Conservation (phyloP, 2,888 invertebrate species). For the Cybosia mesomella region DNA sequence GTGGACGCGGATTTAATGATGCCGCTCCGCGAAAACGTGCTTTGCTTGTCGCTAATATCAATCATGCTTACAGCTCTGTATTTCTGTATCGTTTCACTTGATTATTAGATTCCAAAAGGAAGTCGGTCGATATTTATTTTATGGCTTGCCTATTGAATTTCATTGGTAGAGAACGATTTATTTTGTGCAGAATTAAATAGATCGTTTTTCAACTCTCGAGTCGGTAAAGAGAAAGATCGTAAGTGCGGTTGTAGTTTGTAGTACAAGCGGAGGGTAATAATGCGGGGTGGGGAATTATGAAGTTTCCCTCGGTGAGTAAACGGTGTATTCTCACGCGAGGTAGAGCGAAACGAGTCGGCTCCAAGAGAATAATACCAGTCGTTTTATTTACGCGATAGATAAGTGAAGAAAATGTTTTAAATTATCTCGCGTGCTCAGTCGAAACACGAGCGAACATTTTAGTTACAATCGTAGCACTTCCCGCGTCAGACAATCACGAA, state of each 20-base stretch:
- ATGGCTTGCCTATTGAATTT: slow-evolving; percentile 60
- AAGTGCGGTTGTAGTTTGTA: slow-evolving; percentile 28
- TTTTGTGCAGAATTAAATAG: slow-evolving; percentile 53
- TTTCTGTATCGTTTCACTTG: slow-evolving; percentile 65
- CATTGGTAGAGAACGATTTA: slow-evolving; percentile 52
- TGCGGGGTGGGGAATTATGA: slow-evolving; percentile 64
- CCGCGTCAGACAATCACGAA: slow-evolving; percentile 58
- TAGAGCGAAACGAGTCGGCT: slow-evolving; percentile 66
- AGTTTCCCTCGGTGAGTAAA: slow-evolving; percentile 69
- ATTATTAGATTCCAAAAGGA: slow-evolving; percentile 62
- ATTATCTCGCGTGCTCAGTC: slow-evolving; percentile 69
- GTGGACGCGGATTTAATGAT: slow-evolving; percentile 73
- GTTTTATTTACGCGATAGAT: slow-evolving; percentile 76
- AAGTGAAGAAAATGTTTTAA: slow-evolving; percentile 75
- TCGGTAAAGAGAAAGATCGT: slow-evolving; percentile 37
- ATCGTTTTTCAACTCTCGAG: slow-evolving; percentile 25
- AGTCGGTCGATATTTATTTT: slow-evolving; percentile 51
- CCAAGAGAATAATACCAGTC: slow-evolving; percentile 75
- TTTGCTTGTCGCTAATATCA: slow-evolving; percentile 72
- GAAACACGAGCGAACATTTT: slow-evolving; percentile 52
- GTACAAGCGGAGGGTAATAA: slow-evolving; percentile 24
- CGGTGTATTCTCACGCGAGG: slow-evolving; percentile 75
- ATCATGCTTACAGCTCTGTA: slow-evolving; percentile 69
- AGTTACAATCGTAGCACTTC: slow-evolving; percentile 49
- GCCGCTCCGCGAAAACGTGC: slow-evolving; percentile 70